Evolutionary conservation across 2,888 invertebrate genomes (phyloP), one percentile per base, ranked within the genome.

Genomic region (Zelleria hepariella): DNA sequence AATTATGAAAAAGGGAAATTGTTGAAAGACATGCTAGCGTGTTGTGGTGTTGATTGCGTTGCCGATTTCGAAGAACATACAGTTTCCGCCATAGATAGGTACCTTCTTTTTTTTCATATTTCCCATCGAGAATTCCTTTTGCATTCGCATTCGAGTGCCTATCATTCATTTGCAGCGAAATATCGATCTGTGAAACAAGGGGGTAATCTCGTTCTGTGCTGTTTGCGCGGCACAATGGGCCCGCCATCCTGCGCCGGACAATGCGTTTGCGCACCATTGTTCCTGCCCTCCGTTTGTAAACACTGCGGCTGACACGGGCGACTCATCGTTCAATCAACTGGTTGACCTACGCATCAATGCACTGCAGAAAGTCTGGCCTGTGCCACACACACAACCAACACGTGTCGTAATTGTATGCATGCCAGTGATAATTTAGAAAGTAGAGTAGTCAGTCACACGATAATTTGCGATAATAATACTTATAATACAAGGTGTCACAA

Each of bases 191-290:
- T 53, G 70, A 76, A 79, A 78, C 73, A 71, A 73, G 75, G 71
- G 70, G 72, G 71, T 54, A 73, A 80, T 81, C 76, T 83, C 85
- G 87, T 87, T 87, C 86, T 86, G 86, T 84, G 75, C 87, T 87
- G 87, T 85, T 87, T 86, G 76, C 73, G 68, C 68, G 75, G 71
- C 73, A 88, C 87, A 88, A 87, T 86, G 73, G 72, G 69, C 80
- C 83, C 83, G 80, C 84, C 85, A 84, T 86, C 87, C 87, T 86
- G 86, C 76, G 64, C 72, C 70, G 80, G 75, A 87, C 87, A 87
- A 87, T 86, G 78, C 80, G 72, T 74, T 72, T 67, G 78, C 74
- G 74, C 72, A 68, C 82, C 74, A 87, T 86, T 87, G 86, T 87
- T 82, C 73, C 67, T 66, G 72, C 80, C 52, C 60, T 73, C 73